Percentiles rank a stretch among this genome's conserved stretches.
Conservation (phyloP, 2,797 vertebrate species). For the Galagoides demidoff region DNA sequence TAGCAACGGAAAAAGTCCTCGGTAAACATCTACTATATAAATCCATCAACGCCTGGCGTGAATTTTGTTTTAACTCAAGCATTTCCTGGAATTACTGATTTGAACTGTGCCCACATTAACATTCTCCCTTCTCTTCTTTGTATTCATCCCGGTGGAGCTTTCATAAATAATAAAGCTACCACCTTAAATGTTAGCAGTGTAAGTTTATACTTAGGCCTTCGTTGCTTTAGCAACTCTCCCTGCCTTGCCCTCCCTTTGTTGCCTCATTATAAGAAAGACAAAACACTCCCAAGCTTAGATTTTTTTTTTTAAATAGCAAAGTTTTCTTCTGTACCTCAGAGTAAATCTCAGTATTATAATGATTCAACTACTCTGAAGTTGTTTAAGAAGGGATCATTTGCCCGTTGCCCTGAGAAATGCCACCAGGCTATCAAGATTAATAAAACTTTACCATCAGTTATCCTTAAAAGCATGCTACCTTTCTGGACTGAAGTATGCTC, state of each 20-base stretch:
- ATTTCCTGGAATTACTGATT: neutral
- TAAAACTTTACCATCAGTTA: constrained; percentile 35
- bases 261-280: constrained; percentile 45
- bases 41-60: neutral
- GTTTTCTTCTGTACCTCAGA: constrained; percentile 52
- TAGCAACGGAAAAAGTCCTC: neutral
- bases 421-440: neutral
- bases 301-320: constrained; percentile 48
- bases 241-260: constrained; percentile 39
- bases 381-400: constrained; percentile 8
- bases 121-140: neutral
- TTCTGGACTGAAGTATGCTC: constrained; percentile 22
- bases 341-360: neutral
- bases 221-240: constrained; percentile 73
- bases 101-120: constrained; percentile 8
- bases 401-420: neutral
- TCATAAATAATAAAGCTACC: constrained; percentile 77
- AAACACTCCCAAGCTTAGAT: neutral
- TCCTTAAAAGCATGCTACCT: constrained; percentile 45
- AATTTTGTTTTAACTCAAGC: constrained; percentile 9
- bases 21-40: neutral
- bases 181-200: constrained; percentile 66
- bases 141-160: constrained; percentile 12
- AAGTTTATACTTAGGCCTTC: constrained; percentile 70
- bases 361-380: constrained; percentile 21